These are phyloP conservation scores for Gonioctena quinquepunctata DNA, from an alignment of 1,140 invertebrate genomes.

Conservation along the genomic window DNA sequence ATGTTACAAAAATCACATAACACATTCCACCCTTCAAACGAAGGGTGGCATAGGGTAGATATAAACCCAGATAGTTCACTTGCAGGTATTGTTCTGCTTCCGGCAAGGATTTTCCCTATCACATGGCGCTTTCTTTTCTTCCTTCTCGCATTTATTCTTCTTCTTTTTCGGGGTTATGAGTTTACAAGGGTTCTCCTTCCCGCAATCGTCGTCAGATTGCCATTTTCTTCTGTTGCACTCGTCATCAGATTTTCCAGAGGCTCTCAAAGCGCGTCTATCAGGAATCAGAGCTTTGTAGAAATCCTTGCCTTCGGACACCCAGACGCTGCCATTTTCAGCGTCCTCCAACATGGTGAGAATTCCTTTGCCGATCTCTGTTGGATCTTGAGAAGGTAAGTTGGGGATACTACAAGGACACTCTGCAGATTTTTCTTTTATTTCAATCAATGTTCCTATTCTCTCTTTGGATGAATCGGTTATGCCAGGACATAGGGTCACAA, in stretches of 20 bases:
- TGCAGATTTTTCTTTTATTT: not conserved
- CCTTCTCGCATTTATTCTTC: not conserved
- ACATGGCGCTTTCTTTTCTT: not conserved
- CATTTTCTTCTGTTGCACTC: not conserved
- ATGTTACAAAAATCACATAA: no score
- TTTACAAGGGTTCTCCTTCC: not conserved
- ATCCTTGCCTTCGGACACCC: conserved; percentile 59
- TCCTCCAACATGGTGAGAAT: conserved; percentile 58
- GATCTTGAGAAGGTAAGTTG: not conserved
- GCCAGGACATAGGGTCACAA: conserved; percentile 49
- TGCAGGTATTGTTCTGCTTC: not conserved
- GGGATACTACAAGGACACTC: not conserved
- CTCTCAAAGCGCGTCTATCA: conserved; percentile 33
- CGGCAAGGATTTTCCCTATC: not conserved
- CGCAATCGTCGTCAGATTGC: not conserved
- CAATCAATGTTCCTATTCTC: not conserved
- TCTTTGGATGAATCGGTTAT: conserved; percentile 4
- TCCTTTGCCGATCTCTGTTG: conserved; percentile 53
- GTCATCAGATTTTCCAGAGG: not conserved
- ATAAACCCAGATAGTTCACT: not conserved
- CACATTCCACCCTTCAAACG: no score
- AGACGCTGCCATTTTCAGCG: conserved; percentile 59
- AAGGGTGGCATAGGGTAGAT: no score
- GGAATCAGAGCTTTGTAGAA: conserved; percentile 59
- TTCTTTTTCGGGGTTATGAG: not conserved